Conservation (phyloP, 92 coral and sea anemone genomes). For the Porites lobata region DNA sequence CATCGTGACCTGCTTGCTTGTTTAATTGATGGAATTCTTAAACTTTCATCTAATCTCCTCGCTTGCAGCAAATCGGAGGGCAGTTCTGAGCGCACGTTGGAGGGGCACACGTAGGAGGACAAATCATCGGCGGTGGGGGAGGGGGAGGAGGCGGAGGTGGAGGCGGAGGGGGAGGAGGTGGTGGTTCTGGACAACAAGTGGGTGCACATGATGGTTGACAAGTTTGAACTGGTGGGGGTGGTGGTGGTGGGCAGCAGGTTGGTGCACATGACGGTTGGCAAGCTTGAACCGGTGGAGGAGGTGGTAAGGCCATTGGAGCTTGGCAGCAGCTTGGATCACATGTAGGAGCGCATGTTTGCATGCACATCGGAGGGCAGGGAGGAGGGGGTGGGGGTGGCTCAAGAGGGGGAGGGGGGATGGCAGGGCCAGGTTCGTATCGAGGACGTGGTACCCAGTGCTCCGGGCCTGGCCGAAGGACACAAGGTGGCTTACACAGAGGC, state of each 20-base stretch:
- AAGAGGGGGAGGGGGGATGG: slow-evolving; percentile 91
- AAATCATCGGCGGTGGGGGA: slow-evolving; percentile 82
- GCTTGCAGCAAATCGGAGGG: slow-evolving; percentile 89
- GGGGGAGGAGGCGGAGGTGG: slow-evolving; percentile 85
- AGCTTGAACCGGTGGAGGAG: slow-evolving; percentile 73
- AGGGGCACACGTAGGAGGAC: slow-evolving; percentile 85
- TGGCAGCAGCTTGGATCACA: slow-evolving; percentile 71
- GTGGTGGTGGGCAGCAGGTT: slow-evolving; percentile 76
- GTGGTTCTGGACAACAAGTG: slow-evolving; percentile 81
- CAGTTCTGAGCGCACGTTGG: slow-evolving; percentile 74
- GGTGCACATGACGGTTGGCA: slow-evolving; percentile 95
- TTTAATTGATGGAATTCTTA: slow-evolving; percentile 4
- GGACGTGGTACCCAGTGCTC: slow-evolving; percentile 94
- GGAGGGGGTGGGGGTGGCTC: slow-evolving; percentile 81
- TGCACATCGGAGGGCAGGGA: slow-evolving; percentile 67
- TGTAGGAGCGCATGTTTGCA: slow-evolving; percentile 75
- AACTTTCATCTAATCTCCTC: slow-evolving; percentile 23
- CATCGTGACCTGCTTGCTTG: slow-evolving; percentile 8
- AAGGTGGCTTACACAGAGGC: slow-evolving; percentile 63
- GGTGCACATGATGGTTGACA: slow-evolving; percentile 95
- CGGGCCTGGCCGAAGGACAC: slow-evolving; percentile 67
- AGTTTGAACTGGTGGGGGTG: slow-evolving; percentile 65
- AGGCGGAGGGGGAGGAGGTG: slow-evolving; percentile 79
- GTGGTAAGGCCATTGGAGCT: slow-evolving; percentile 78
- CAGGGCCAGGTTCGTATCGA: slow-evolving; percentile 90